Base-by-base conservation (phyloP, 1,140 invertebrate species). In the Drosophila micromelanica region DNA sequence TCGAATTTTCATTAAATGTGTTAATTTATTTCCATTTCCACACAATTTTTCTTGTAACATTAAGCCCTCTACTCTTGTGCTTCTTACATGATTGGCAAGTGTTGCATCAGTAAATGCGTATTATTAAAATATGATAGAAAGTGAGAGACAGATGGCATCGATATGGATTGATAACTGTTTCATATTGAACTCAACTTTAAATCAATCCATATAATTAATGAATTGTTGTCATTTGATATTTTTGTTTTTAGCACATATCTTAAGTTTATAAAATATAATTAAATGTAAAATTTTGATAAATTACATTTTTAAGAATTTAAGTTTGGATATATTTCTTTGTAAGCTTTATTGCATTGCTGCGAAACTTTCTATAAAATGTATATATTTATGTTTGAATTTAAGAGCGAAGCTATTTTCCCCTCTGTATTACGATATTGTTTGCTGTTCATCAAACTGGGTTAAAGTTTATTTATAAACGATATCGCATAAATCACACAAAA, bases 21-120 rank as follows among this genome's bases (percentile, higher is more conserved):
- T 84, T 87, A 84, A 87, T 89, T 87, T 87, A 89, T 89, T 84
- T 76, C 80, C 79, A 87, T 87, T 89, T 86, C 68, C 81, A 87
- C 75, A 78, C 78, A 76, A 80, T 80, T 80, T 80, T 46, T 48
- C 35, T 20, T 77, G 60, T 40, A 6, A 40, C 38, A 40, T 40
- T 40, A 6, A n/a, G 75, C 51, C 69, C 72, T 62, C 68, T 67
- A 54, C 55, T 67, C 60, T n/a, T n/a, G n/a, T 38, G 12, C 17
- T 37, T 27, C 23, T 45, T 20, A 8, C 15, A 42, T 56, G 35
- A 15, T 17, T 42, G 9, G 9, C 15, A 35, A 64, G 30, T 48
- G 51, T 37, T 2, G 51, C 65, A 40, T 17, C 49, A 15, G 13
- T 9, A 4, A n/a, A 32, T 11, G 23, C 43, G 35, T 12, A 37